Conservation (phyloP, 2,797 vertebrate genomes). For the Cryptoprocta ferox region DNA sequence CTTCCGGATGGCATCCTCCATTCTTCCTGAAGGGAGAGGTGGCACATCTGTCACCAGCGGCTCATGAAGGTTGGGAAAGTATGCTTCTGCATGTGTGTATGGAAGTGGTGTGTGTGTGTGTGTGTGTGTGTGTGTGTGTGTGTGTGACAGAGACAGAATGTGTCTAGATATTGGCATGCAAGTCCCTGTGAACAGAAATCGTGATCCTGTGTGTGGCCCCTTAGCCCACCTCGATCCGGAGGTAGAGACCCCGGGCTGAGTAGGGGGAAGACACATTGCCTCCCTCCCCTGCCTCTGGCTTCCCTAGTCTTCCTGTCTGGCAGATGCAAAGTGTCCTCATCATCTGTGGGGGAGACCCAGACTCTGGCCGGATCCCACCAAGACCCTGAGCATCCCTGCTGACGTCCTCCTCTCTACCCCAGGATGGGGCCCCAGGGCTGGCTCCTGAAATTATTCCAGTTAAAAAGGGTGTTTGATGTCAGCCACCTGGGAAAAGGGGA, state of each 20-base stretch:
- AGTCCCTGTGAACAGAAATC: neutral
- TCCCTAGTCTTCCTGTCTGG: constrained; percentile 75
- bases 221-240: constrained; percentile 30
- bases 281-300: constrained; percentile 55
- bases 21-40: neutral
- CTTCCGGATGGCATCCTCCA: neutral
- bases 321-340: constrained; percentile 49
- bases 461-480: constrained; percentile 72
- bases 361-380: constrained; percentile 28
- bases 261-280: neutral
- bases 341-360: neutral
- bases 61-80: neutral
- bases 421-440: constrained; percentile 26
- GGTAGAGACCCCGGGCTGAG: constrained; percentile 21
- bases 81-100: neutral
- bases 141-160: neutral
- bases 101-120: neutral
- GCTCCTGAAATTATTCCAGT: constrained; percentile 47
- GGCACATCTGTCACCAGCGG: neutral
- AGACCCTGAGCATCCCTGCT: constrained; percentile 23
- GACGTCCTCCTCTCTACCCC: neutral
- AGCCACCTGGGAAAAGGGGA: constrained; percentile 67
- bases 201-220: neutral
- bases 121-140: neutral
- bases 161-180: neutral